Conservation (phyloP, 2,797 vertebrate species). For the Premnoplex brunnescens region DNA sequence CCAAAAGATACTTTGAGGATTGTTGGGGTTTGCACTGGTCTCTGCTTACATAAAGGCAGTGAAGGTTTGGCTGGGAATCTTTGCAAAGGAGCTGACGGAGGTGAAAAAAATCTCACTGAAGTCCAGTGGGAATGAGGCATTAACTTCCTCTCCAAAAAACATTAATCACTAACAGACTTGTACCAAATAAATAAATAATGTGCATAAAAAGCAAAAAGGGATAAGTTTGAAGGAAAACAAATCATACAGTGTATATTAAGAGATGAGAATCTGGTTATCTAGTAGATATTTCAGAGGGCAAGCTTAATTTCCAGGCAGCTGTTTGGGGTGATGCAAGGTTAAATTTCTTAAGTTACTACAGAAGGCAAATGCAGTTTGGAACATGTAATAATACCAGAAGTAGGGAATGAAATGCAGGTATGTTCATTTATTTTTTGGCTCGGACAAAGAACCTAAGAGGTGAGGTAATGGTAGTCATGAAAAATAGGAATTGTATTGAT, state of each 20-base stretch:
- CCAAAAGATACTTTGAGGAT: not conserved
- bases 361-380: not conserved
- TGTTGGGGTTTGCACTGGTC: not conserved
- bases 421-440: not conserved
- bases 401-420: not conserved
- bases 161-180: conserved; percentile 20
- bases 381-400: not conserved
- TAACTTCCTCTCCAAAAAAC: conserved; percentile 16
- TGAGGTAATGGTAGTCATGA: not conserved
- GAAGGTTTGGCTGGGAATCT: not conserved
- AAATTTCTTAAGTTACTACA: conserved; percentile 16
- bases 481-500: not conserved
- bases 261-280: conserved; percentile 5
- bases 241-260: not conserved
- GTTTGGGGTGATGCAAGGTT: conserved; percentile 5
- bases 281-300: not conserved
- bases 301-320: conserved; percentile 35
- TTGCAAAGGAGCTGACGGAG: conserved; percentile 21
- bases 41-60: not conserved
- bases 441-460: not conserved
- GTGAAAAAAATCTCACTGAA: conserved; percentile 27
- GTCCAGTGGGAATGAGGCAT: conserved; percentile 8
- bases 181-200: conserved; percentile 21
- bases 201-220: not conserved
- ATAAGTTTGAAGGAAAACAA: conserved; percentile 1